These are phyloP conservation scores for Nemapogon koenigi DNA, from an alignment of 2,888 invertebrate genomes.

Conservation along the genomic window DNA sequence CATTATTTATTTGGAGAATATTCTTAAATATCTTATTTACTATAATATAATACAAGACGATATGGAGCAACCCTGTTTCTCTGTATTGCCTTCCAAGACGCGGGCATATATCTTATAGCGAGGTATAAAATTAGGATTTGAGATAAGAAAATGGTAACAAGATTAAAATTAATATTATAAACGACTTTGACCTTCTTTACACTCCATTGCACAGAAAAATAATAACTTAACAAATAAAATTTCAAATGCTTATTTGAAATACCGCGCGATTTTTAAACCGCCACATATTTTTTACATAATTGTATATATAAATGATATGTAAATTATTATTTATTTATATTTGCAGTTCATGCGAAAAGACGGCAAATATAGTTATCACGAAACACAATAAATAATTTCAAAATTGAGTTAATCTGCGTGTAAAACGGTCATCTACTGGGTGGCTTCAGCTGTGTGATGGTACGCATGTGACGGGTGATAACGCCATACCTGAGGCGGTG, in stretches of 20 bases:
- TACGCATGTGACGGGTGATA: slow-evolving; percentile 52
- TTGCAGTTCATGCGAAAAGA: too few relatives aligned
- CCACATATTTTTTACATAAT: too few relatives aligned
- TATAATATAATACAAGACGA: slow-evolving; percentile 39
- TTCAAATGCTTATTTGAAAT: slow-evolving; percentile 25
- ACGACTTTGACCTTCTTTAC: neutral
- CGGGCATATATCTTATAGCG: too few relatives aligned
- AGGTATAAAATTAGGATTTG: slow-evolving; percentile 31
- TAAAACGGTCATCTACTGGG: slow-evolving; percentile 34
- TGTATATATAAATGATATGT: too few relatives aligned
- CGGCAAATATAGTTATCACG: neutral
- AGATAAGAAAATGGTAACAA: slow-evolving; percentile 33
- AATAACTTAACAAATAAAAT: neutral
- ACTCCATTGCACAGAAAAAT: neutral
- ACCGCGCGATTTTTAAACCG: too few relatives aligned
- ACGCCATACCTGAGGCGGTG: slow-evolving; percentile 60
- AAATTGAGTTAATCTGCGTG: neutral
- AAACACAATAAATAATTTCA: neutral
- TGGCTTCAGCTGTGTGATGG: slow-evolving; percentile 59
- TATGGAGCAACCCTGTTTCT: slow-evolving; percentile 56
- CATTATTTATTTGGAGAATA: too few relatives aligned
- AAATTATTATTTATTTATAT: too few relatives aligned
- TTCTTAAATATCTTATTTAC: neutral
- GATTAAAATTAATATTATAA: slow-evolving; percentile 18
- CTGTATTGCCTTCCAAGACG: too few relatives aligned